These are phyloP conservation scores for Drosophila baimaii DNA, from an alignment of 1,140 invertebrate species.

Conservation along the genomic window DNA sequence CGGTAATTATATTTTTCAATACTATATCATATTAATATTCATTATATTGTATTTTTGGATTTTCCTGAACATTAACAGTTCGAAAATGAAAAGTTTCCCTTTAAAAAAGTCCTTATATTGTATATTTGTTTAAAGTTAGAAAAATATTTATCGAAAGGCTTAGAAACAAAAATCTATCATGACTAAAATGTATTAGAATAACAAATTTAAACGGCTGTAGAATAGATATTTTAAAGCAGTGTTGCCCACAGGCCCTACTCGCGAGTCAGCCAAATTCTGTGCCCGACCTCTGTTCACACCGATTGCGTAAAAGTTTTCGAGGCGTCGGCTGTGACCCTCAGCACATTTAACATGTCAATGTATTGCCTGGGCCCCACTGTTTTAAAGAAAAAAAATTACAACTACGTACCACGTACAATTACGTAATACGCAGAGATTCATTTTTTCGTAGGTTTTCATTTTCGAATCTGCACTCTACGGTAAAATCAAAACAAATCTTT, in stretches of 20 bases:
- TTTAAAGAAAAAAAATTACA: too few species aligned
- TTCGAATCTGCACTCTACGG: not conserved
- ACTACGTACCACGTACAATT: too few species aligned
- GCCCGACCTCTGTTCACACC: too few species aligned
- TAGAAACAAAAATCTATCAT: not conserved
- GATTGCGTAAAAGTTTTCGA: too few species aligned
- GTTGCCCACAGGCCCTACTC: too few species aligned
- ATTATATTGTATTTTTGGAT: not conserved
- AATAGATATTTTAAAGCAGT: not conserved
- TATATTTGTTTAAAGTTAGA: not conserved
- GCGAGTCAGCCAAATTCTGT: too few species aligned
- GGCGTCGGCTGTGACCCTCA: too few species aligned
- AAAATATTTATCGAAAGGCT: not conserved
- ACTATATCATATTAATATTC: not conserved
- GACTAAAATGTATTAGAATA: not conserved
- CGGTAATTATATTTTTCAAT: not conserved
- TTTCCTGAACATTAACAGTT: not conserved
- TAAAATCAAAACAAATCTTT: too few species aligned
- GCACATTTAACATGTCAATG: too few species aligned
- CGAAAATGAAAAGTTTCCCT: not conserved
- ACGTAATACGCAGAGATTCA: too few species aligned
- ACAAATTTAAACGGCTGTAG: not conserved
- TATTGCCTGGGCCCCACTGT: too few species aligned
- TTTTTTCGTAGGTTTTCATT: too few species aligned
- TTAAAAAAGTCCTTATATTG: not conserved